These are phyloP conservation scores for Crotalus helleri DNA, from an alignment of 2,113 vertebrate genomes.

Conservation along the genomic window DNA sequence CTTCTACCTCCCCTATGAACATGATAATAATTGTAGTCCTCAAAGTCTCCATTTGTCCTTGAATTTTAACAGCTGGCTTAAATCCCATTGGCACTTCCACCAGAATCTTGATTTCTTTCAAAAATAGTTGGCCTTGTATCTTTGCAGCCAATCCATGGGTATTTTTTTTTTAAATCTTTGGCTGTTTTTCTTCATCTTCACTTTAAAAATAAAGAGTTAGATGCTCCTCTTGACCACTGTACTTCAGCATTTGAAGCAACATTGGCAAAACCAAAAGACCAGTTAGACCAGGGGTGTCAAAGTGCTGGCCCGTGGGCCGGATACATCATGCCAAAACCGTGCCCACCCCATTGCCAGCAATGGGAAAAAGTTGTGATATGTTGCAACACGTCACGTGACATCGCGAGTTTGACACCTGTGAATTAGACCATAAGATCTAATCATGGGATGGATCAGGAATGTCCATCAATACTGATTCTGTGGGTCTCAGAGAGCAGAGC, in stretches of 20 bases:
- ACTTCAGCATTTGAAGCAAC: conserved; percentile 14
- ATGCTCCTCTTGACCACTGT: neutral
- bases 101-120: neutral
- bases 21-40: conserved; percentile 4
- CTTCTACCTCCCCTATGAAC: neutral
- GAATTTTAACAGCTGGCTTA: conserved; percentile 7
- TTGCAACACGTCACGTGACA: too few species aligned
- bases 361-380: too few species aligned
- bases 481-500: neutral
- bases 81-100: conserved; percentile 14
- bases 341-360: too few species aligned
- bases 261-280: neutral
- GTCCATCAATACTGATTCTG: neutral
- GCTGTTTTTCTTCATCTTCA: neutral
- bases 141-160: neutral
- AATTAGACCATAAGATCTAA: neutral
- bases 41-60: neutral
- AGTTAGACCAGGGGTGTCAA: neutral
- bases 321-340: too few species aligned
- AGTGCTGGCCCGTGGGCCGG: too few species aligned
- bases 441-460: neutral
- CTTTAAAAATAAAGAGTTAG: neutral
- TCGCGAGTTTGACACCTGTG: too few species aligned
- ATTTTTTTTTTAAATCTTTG: neutral
- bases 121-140: neutral